Base-by-base conservation (phyloP, 2,113 vertebrate species). In the Tupaia tana region DNA sequence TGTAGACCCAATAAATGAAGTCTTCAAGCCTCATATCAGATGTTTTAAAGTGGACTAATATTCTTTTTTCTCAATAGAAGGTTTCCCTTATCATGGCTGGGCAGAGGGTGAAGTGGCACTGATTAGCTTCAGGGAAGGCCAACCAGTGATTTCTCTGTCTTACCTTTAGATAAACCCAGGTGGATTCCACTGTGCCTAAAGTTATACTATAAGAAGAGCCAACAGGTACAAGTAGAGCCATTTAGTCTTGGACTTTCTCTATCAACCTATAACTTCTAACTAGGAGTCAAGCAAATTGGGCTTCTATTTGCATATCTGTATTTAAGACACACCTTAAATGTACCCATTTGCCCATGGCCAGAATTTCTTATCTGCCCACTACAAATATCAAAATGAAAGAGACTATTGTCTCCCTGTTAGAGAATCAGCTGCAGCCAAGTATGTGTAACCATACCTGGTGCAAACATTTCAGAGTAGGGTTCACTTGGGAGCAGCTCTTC, bases 241-340 rank as follows among this genome's bases (percentile, higher is more conserved):
- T 78, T 92, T 92, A 75, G 92, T 90, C 70, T 87, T 56, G 22
- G 59, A 15, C 19, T 86, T 91, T 24, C 67, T 82, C 56, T 15
- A 64, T 82, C 59, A 66, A 6, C 8, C 19, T 75, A n/a, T 58
- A 80, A 27, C 74, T 81, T 90, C 61, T 71, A 59, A 67, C 14
- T 79, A 82, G 66, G 88, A 83, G n/a, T 95, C 54, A 83, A 89
- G 64, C 95, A 63, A 94, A 91, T 61, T 31, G 77, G 54, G 43
- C 27, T 96, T 95, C 77, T 91, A 9, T 82, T 94, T 95, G 66
- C 13, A 29, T 82, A 74, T 85, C 54, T 90, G 56, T 92, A 25
- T 82, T 34, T 61, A 75, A 88, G 70, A 64, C n/a, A 92, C 20
- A 81, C 19, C 87, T 93, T 91, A 81, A 81, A 22, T 73, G 67